phyloP scores from a whole-genome alignment of 2,797 vertebrate genomes.

The Taenioides sp. region DNA sequence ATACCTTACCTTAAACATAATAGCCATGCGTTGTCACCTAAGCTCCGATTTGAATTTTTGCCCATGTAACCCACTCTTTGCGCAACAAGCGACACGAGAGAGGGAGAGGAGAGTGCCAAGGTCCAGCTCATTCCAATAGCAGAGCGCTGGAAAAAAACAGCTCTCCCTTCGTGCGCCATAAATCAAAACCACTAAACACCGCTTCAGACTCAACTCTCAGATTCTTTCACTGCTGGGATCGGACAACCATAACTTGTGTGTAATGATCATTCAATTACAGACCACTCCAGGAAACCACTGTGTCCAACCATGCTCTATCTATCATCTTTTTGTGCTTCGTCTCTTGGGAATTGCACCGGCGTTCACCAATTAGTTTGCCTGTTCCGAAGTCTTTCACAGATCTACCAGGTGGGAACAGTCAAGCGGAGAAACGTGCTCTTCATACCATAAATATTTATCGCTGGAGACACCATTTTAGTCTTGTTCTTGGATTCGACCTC shows the following conservation, averaged over 20 bases:
- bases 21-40: background rate
- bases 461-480: conserved; percentile 9
- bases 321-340: conserved; percentile 47
- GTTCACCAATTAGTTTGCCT: conserved; percentile 40
- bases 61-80: background rate
- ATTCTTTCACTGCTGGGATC: conserved; percentile 41
- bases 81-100: background rate
- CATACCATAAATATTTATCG: conserved; percentile 31
- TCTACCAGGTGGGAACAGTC: conserved; percentile 21
- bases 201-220: conserved; percentile 60
- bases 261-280: conserved; percentile 74
- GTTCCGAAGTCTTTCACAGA: conserved; percentile 22
- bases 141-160: conserved; percentile 57
- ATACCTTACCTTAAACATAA: too few relatives aligned
- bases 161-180: conserved; percentile 61
- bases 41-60: background rate
- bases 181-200: conserved; percentile 75
- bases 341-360: conserved; percentile 47
- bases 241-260: conserved; percentile 58
- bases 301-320: conserved; percentile 45
- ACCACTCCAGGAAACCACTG: conserved; percentile 51
- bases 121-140: conserved; percentile 55
- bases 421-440: conserved; percentile 23
- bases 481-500: conserved; percentile 6
- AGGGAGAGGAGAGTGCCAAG: background rate